phyloP scores from a whole-genome alignment of 1,140 invertebrate species.

The Matsumurasca onukii region DNA sequence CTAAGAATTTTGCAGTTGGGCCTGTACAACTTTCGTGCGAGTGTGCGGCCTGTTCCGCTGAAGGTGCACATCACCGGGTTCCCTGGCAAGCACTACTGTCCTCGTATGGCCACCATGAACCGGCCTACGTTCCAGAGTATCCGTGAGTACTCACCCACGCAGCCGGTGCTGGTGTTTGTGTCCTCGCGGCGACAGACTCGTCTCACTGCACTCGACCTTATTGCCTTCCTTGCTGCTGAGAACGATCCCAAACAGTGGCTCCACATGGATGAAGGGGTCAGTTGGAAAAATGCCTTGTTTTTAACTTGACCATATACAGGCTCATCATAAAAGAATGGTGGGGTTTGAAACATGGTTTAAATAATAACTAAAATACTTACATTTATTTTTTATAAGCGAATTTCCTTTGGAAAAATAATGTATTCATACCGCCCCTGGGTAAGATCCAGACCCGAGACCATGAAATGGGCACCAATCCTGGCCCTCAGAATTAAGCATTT shows the following conservation, averaged over 20 bases:
- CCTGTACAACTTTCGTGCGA: conserved; percentile 96
- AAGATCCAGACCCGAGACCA: too few species aligned
- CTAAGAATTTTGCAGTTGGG: conserved; percentile 62
- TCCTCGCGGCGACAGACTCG: conserved; percentile 97
- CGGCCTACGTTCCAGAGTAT: conserved; percentile 98
- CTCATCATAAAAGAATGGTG: too few species aligned
- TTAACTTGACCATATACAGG: too few species aligned
- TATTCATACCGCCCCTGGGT: too few species aligned
- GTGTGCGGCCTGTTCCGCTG: conserved; percentile 94
- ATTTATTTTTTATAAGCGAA: too few species aligned
- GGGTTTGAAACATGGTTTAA: too few species aligned
- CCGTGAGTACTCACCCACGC: conserved; percentile 82
- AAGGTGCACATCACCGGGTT: conserved; percentile 94
- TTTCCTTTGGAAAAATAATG: too few species aligned
- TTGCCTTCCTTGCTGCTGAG: conserved; percentile 89
- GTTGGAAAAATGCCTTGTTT: background rate
- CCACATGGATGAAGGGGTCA: conserved; percentile 72
- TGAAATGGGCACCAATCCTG: too few species aligned
- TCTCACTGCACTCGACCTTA: conserved; percentile 94
- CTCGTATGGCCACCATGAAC: conserved; percentile 99
- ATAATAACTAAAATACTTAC: too few species aligned
- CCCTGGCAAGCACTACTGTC: conserved; percentile 97
- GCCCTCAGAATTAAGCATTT: too few species aligned
- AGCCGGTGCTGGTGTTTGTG: conserved; percentile 95
- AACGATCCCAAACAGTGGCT: conserved; percentile 95